Conservation (phyloP, 2,113 vertebrate genomes). For the Atlantisia rogersi region DNA sequence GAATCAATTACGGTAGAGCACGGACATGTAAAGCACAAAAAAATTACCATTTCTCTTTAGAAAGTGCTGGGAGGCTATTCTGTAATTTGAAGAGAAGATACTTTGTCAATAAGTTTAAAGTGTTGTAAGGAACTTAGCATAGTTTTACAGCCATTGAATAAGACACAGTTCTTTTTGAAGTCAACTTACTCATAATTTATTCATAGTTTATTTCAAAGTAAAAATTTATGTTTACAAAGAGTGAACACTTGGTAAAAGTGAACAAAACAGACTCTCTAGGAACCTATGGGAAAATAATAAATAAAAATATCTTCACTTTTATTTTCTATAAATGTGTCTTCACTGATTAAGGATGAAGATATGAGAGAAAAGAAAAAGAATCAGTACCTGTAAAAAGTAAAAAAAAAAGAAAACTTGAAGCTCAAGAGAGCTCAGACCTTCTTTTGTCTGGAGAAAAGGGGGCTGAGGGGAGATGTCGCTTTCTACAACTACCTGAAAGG, state of each 20-base stretch:
- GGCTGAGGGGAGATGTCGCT: too few species aligned
- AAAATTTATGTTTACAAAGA: slow-evolving; percentile 10
- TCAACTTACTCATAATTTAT: slow-evolving; percentile 6
- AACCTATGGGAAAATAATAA: neutral
- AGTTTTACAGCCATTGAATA: slow-evolving; percentile 47
- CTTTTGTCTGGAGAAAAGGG: too few species aligned
- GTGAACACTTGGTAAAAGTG: neutral
- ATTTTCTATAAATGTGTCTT: neutral
- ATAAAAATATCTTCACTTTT: neutral
- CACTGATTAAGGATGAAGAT: neutral
- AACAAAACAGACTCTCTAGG: neutral
- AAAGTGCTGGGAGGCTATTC: neutral
- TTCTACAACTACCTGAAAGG: too few species aligned
- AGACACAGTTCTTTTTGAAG: slow-evolving; percentile 47
- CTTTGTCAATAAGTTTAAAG: neutral
- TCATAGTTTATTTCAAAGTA: neutral
- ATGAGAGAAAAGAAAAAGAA: neutral
- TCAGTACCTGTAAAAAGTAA: neutral
- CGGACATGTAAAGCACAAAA: neutral
- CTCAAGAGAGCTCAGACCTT: neutral
- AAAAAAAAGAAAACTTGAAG: neutral
- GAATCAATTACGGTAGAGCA: neutral
- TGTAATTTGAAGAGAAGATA: neutral
- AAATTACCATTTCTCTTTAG: neutral
- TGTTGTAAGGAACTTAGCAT: neutral